Conservation (phyloP, 2,797 vertebrate genomes). For the Coreius guichenoti region DNA sequence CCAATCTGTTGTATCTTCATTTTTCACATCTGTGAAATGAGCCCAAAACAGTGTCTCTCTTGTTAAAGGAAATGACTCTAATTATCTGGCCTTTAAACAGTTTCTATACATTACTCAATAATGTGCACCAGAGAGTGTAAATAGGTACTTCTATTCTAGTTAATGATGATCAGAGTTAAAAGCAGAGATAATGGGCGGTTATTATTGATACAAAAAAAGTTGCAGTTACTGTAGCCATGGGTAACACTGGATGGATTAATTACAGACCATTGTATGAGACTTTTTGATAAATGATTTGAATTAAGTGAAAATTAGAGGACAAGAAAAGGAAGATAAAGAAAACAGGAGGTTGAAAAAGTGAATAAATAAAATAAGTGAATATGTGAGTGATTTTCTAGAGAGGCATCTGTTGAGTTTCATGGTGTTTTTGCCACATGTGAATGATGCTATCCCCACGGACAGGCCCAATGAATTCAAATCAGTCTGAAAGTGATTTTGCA, state of each 20-base stretch:
- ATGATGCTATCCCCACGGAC: slow-evolving; percentile 39
- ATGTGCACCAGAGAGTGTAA: neutral
- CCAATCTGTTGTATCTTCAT: slow-evolving; percentile 28
- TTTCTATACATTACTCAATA: slow-evolving; percentile 13
- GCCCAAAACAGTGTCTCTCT: slow-evolving; percentile 1
- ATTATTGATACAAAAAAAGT: slow-evolving; percentile 7
- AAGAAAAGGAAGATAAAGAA: neutral
- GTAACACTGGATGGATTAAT: neutral
- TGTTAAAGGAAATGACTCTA: slow-evolving; percentile 18
- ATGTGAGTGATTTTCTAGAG: slow-evolving; percentile 19
- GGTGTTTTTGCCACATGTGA: slow-evolving; percentile 26
- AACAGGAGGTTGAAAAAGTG: neutral
- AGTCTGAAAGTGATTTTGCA: slow-evolving; percentile 60
- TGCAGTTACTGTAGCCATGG: neutral
- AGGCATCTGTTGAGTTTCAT: slow-evolving; percentile 40
- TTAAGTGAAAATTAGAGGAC: neutral
- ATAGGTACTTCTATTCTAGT: slow-evolving; percentile 8
- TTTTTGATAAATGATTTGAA: neutral
- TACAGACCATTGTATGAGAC: neutral
- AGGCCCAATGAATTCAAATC: slow-evolving; percentile 58
- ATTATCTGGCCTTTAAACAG: slow-evolving; percentile 26
- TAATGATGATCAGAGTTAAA: slow-evolving; percentile 25
- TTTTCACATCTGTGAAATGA: slow-evolving; percentile 32
- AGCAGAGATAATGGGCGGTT: slow-evolving; percentile 17
- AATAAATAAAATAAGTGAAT: neutral